Evolutionary conservation across 92 coral and sea anemone species (phyloP), one percentile per base, ranked within the genome.

Genomic region (Pocillopora grandis): DNA sequence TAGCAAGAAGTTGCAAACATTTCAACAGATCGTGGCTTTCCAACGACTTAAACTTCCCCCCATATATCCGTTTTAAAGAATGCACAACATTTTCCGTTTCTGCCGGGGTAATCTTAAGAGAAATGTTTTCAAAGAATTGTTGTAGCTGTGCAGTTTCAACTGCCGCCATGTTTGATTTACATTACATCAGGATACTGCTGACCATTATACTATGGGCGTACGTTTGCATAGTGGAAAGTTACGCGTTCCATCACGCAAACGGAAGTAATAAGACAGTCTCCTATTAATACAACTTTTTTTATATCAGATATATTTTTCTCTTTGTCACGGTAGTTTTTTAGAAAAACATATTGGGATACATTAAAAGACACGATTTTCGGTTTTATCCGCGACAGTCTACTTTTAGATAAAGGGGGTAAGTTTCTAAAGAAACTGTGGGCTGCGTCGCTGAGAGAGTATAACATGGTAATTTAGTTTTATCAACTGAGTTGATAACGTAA

Each of bases 81-180:
- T 49, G 76, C 49, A 71, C 76, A 63, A 71, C 76, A 35, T 49
- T 18, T 71, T 49, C 5, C 33, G 76, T 18, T 21, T 71, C 76
- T 71, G 17, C 15, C 20, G 49, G 76, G 55, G 2, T 71, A 71
- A 71, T 7, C 52, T 20, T 71, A 10, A 35, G 18, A 15, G 49
- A 35, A n/a, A 49, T 71, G 76, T 35, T 0, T 49, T n/a, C 33
- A 14, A 71, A 71, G 12, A 71, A 36, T 14, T 71, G n/a, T 71
- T 71, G 52, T 16, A 33, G 20, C 12, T 14, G 10, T 15, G 76
- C 35, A 2, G 19, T 12, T 10, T 7, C 18, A 3, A 71, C 76
- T 71, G 52, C 48, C 67, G 67, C 67, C 67, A 63, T 63, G 9
- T 63, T 19, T 63, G 23, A 18, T 63, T 11, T 42, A 7, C 52